phyloP scores from a whole-genome alignment of 2,113 vertebrate species.

The Eidolon helvum region DNA sequence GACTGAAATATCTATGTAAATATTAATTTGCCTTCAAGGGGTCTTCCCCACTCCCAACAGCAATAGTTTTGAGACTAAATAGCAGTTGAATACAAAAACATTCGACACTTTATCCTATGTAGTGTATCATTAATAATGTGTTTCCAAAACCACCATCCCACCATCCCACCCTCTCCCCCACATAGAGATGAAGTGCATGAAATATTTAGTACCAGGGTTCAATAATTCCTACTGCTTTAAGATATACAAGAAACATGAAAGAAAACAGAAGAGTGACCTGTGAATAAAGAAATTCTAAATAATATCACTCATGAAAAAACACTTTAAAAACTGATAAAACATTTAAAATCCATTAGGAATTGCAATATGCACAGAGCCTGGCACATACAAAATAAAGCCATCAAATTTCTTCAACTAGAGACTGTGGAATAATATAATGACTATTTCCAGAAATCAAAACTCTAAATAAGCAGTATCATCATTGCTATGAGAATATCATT shows the following conservation, averaged over 20 bases:
- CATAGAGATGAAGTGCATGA: not conserved
- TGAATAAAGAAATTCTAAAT: slow-evolving; percentile 38
- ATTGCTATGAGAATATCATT: not conserved
- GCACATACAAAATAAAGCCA: not conserved
- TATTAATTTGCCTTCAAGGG: not conserved
- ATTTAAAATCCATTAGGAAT: not conserved
- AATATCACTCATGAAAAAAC: not conserved
- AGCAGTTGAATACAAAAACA: not conserved
- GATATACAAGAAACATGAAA: not conserved
- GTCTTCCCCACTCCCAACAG: not conserved
- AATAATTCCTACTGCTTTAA: not conserved
- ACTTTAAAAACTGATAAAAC: not conserved
- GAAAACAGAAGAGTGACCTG: not conserved
- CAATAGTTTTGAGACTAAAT: not conserved
- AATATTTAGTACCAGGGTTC: not conserved
- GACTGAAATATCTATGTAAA: not conserved
- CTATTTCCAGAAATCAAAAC: not conserved
- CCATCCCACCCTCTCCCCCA: rapidly evolving
- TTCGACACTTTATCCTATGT: not conserved
- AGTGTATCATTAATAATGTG: not conserved
- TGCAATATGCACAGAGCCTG: not conserved
- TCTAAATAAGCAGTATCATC: not conserved
- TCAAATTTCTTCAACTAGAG: not conserved
- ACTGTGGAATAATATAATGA: not conserved
- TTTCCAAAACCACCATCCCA: not conserved